Percentiles rank a stretch among this genome's conserved stretches.
These are phyloP conservation scores for Plebejus argus DNA, from an alignment of 2,888 invertebrate genomes.

Conservation along the genomic window DNA sequence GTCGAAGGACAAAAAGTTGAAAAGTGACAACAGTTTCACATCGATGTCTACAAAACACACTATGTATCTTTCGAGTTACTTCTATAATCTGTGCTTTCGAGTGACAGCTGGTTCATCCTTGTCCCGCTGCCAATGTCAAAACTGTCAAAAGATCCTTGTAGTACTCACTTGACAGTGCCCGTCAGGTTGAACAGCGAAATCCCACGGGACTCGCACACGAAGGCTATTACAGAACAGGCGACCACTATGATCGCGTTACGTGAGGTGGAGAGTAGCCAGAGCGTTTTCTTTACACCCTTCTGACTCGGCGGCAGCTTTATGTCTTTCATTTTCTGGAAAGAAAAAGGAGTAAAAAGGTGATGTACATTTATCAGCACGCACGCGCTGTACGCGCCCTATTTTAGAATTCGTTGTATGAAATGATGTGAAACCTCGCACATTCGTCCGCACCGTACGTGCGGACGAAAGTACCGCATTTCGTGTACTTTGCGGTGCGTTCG, in stretches of 20 bases:
- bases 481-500: no score
- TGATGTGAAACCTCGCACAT: no score
- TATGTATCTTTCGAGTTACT: no score
- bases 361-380: no score
- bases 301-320: constrained; percentile 71
- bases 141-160: constrained; percentile 30
- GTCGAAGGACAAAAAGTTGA: no score
- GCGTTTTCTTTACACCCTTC: constrained; percentile 75
- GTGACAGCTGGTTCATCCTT: neutral
- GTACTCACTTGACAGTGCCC: constrained; percentile 82
- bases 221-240: constrained; percentile 85
- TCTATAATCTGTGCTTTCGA: no score
- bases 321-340: constrained; percentile 87
- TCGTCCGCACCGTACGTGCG: no score
- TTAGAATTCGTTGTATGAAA: no score
- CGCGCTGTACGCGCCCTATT: no score
- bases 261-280: constrained; percentile 90
- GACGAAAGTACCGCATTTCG: no score
- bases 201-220: constrained; percentile 74
- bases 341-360: neutral
- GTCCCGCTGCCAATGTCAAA: neutral
- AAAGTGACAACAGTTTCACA: no score
- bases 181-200: constrained; percentile 87
- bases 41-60: no score
- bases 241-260: constrained; percentile 92